A percentile compares a stretch with the other conserved stretches of the same genome.
These are phyloP conservation scores for Unio pictorum DNA, from an alignment of 2,888 invertebrate species.

Conservation along the genomic window DNA sequence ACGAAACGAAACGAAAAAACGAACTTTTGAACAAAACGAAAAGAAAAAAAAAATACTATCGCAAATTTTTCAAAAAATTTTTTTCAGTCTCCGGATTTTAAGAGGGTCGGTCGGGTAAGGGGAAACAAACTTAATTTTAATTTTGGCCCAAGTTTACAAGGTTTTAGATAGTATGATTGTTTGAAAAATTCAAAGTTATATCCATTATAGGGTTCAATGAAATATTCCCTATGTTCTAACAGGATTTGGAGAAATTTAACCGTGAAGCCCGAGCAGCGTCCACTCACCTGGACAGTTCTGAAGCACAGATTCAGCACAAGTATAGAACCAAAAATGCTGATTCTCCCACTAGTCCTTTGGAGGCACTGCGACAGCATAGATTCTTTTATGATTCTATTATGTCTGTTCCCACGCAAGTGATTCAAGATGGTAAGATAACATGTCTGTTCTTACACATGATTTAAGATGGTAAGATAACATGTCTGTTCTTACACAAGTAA, in stretches of 20 bases:
- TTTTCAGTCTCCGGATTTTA: too few relatives aligned
- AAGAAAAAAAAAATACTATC: too few relatives aligned
- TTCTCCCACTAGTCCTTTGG: conserved; percentile 64
- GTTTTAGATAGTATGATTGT: too few relatives aligned
- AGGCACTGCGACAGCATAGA: conserved; percentile 60
- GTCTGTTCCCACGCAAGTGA: conserved; percentile 54
- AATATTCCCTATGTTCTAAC: conserved; percentile 9
- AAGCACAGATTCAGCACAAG: conserved; percentile 72
- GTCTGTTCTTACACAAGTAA: conserved; percentile 12
- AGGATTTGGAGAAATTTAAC: conserved; percentile 82
- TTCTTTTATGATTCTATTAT: conserved; percentile 60
- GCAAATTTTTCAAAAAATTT: too few relatives aligned
- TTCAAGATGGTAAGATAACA: conserved; percentile 54
- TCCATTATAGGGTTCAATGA: too few relatives aligned
- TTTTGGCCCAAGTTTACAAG: too few relatives aligned
- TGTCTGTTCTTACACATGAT: conserved; percentile 59
- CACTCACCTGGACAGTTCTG: conserved; percentile 78
- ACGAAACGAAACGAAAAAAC: too few relatives aligned
- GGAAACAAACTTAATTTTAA: too few relatives aligned
- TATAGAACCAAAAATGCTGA: conserved; percentile 76
- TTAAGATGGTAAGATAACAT: conserved; percentile 51
- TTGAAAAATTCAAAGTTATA: too few relatives aligned
- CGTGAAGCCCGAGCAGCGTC: conserved; percentile 77
- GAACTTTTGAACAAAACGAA: too few relatives aligned
- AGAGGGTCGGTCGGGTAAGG: too few relatives aligned